phyloP scores from a whole-genome alignment of 2,797 vertebrate genomes.

The Helarctos malayanus region DNA sequence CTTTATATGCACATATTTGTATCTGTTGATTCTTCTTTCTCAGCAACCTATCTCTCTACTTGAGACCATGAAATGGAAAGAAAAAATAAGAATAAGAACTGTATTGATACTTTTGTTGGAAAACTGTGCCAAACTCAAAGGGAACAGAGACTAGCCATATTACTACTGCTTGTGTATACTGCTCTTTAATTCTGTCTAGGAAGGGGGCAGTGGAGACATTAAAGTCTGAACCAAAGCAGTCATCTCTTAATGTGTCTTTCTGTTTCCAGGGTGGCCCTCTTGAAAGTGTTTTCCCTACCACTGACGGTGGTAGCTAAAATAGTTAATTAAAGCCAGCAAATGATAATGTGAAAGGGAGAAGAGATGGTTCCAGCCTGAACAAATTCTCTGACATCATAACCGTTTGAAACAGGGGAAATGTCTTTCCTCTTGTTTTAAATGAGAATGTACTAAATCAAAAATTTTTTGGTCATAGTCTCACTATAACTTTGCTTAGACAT shows the following conservation, averaged over 20 bases:
- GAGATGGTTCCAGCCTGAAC: background rate
- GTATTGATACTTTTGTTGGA: background rate
- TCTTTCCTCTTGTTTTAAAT: background rate
- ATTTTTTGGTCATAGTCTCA: background rate
- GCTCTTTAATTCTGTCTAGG: background rate
- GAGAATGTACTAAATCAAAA: background rate
- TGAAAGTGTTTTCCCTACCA: background rate
- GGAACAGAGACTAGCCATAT: background rate
- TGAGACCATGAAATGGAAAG: background rate
- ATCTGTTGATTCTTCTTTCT: slow-evolving; percentile 24
- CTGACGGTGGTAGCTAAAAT: background rate
- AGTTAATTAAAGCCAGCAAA: background rate
- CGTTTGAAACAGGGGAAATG: background rate
- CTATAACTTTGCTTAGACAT: background rate
- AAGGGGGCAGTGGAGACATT: background rate
- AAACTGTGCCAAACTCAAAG: background rate
- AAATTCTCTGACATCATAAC: background rate
- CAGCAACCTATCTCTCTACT: background rate
- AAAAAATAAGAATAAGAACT: background rate
- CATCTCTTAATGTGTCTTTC: background rate
- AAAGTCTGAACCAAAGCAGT: background rate
- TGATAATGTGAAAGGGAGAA: background rate
- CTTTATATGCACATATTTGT: background rate
- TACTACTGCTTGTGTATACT: background rate
- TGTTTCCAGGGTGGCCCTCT: background rate